phyloP scores from a whole-genome alignment of 2,888 invertebrate genomes.

The Thecocarcelia acutangulata region DNA sequence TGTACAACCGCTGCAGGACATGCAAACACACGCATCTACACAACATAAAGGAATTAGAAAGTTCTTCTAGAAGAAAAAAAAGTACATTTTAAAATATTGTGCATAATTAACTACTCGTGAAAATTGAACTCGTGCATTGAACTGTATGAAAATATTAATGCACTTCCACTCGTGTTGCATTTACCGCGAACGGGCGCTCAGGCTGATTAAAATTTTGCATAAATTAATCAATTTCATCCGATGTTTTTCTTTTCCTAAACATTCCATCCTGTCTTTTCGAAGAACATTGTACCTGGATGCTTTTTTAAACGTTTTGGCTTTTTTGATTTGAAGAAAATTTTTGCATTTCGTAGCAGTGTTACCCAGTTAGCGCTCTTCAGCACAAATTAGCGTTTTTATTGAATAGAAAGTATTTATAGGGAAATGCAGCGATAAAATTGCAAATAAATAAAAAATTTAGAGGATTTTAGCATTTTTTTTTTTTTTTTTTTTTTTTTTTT shows the following conservation, averaged over 20 bases:
- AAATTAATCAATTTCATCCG: conserved; percentile 24
- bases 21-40: too few species aligned
- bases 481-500: too few species aligned
- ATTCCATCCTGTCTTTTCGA: background rate
- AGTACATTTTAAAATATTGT: conserved; percentile 27
- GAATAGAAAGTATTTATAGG: too few species aligned
- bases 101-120: background rate
- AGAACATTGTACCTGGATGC: conserved; percentile 2
- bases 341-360: too few species aligned
- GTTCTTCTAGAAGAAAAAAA: conserved; percentile 17
- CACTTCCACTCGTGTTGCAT: too few species aligned
- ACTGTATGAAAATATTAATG: too few species aligned
- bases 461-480: too few species aligned
- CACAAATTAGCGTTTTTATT: too few species aligned
- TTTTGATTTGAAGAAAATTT: too few species aligned
- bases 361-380: too few species aligned
- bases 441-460: too few species aligned
- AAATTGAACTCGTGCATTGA: background rate
- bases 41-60: conserved; percentile 17
- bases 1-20: background rate
- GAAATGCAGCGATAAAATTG: too few species aligned
- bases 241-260: background rate
- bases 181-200: background rate
- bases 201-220: conserved; percentile 38
- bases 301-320: background rate